Evolutionary conservation across 2,888 invertebrate species (phyloP).

Genomic region (Coecobrya sp.): DNA sequence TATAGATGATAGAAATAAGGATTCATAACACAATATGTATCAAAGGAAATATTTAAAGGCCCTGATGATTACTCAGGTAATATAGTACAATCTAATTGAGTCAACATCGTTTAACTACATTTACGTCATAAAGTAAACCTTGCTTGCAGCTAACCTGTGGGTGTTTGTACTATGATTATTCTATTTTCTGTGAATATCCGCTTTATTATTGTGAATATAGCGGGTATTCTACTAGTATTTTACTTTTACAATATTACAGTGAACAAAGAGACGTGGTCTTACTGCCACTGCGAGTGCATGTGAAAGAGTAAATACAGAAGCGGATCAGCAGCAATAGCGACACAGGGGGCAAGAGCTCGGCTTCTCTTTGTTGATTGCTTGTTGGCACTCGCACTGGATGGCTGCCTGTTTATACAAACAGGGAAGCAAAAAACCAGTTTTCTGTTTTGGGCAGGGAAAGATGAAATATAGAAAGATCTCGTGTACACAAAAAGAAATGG

Average conservation of each 20-base stretch:
- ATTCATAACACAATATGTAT: no score
- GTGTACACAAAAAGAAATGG: slow-evolving; percentile 55
- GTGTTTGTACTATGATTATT: no score
- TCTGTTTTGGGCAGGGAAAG: slow-evolving; percentile 55
- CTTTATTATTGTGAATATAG: no score
- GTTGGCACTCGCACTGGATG: slow-evolving; percentile 34
- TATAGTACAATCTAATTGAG: no score
- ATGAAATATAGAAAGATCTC: slow-evolving; percentile 51
- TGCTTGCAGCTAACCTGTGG: no score
- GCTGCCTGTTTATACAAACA: neutral
- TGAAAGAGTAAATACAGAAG: slow-evolving; percentile 24
- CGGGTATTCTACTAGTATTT: no score
- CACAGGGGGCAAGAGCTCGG: slow-evolving; percentile 44
- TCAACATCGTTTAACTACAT: no score
- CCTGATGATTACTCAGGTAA: no score
- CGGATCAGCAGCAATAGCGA: slow-evolving; percentile 26
- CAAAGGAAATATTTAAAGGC: no score
- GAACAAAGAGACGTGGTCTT: neutral
- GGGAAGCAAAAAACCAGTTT: slow-evolving; percentile 57
- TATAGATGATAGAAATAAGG: no score
- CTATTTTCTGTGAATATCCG: no score
- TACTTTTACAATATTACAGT: neutral
- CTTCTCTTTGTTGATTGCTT: slow-evolving; percentile 65
- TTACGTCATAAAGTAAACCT: no score
- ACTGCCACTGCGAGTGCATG: neutral